Base-by-base conservation (phyloP, 2,797 vertebrate species). In the Gymnodraco acuticeps region DNA sequence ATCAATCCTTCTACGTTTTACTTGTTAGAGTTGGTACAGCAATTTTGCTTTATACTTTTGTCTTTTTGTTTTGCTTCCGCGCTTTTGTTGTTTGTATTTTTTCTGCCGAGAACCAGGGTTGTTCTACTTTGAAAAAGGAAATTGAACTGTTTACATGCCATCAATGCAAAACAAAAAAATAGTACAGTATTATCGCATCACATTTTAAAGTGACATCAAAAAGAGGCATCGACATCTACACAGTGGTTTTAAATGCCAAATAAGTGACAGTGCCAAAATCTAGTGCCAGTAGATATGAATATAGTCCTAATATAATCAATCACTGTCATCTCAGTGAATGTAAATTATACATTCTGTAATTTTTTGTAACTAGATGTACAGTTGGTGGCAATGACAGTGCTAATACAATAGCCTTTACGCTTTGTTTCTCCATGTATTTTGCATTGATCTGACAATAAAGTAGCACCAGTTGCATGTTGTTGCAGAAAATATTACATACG, bases 1-100 rank as follows among this genome's bases (percentile, higher is more conserved):
- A 96, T 96, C 96, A 96, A 96, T 94, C 89, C 96, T 96, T 95
- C 93, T 96, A 95, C 94, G 94, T 95, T 97, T 96, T 96, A 96
- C 95, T 96, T 95, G 93, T 92, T 90, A 48, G 75, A 91, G 72
- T 92, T 81, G 81, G 84, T 93, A 91, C 88, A 73, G 89, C 90
- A 14, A 66, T 75, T 87, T 72, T 83, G 53, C 65, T 80, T 88
- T 79, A 12, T 61, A 80, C 69, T 83, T 89, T 66, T 41, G 86
- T 92, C 81, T 83, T 78, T 83, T 87, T 41, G 84, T 92, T 92
- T 38, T 80, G 90, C 86, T 93, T 94, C 87, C 73, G 90, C 89
- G 89, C 87, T 90, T 92, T 88, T 87, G 91, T 90, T 89, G 86
- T 95, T 92, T 87, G 86, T 91, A 73, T 92, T 90, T 91, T 90